Percentiles rank a stretch among this genome's conserved stretches.
Conservation (phyloP, 2,797 vertebrate species). For the Nannoperca australis region DNA sequence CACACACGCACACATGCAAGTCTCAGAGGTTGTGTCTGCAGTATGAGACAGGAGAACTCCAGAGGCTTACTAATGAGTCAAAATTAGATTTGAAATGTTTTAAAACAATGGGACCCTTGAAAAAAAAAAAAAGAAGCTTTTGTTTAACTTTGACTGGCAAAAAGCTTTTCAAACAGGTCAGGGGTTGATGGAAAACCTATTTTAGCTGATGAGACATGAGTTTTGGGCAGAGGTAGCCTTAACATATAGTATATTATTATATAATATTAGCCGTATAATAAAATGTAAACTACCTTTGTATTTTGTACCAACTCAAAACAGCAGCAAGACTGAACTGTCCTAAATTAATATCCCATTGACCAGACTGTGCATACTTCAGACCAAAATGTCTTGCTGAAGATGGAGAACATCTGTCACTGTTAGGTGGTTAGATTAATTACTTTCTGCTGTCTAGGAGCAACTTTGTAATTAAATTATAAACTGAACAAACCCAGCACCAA, state of each 20-base stretch:
- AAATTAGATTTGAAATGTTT: slow-evolving; percentile 72
- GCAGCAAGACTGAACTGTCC: not conserved
- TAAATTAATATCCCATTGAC: not conserved
- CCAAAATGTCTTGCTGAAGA: not conserved
- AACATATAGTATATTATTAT: not conserved
- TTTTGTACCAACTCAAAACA: not conserved
- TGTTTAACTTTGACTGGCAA: slow-evolving; percentile 45
- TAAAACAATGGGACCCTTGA: slow-evolving; percentile 48
- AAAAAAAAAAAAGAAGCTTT: slow-evolving; percentile 32
- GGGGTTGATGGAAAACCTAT: not conserved
- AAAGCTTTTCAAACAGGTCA: slow-evolving; percentile 42
- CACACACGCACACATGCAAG: slow-evolving; percentile 50
- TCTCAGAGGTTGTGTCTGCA: slow-evolving; percentile 72
- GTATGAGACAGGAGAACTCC: slow-evolving; percentile 61
- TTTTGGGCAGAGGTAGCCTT: not conserved
- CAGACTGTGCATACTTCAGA: not conserved
- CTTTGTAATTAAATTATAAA: not conserved
- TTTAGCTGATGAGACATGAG: slow-evolving; percentile 5
- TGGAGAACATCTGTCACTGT: slow-evolving; percentile 3
- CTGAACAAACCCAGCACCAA: slow-evolving; percentile 38
- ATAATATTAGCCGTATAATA: not conserved
- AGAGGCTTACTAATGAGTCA: slow-evolving; percentile 75
- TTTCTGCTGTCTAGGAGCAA: slow-evolving; percentile 6
- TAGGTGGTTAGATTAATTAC: not conserved
- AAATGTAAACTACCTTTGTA: not conserved